Conservation (phyloP, 2,888 invertebrate genomes). For the Dicranocentrus wangi region DNA sequence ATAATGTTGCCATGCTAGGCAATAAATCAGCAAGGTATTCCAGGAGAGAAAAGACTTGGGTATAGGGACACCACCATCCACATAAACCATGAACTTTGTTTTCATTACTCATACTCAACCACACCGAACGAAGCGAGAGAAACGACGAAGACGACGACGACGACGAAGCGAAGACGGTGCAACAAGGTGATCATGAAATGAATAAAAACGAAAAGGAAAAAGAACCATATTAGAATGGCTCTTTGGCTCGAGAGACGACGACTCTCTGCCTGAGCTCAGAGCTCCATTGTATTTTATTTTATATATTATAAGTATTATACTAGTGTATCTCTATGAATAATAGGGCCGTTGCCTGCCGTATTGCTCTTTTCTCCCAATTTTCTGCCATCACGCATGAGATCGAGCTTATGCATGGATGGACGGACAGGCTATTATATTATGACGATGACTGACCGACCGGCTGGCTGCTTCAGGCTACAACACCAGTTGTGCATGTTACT, state of each 20-base stretch:
- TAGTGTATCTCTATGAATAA: slow-evolving; percentile 8
- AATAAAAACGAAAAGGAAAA: slow-evolving; percentile 20
- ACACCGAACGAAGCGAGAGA: too few relatives aligned
- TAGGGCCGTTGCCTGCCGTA: neutral
- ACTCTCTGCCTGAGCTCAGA: neutral
- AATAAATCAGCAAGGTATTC: slow-evolving; percentile 72
- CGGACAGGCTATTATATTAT: slow-evolving; percentile 32
- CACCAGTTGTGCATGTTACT: slow-evolving; percentile 31
- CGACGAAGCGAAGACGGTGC: slow-evolving; percentile 4
- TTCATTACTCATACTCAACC: slow-evolving; percentile 68
- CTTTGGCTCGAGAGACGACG: neutral
- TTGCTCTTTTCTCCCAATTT: slow-evolving; percentile 7
- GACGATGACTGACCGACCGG: slow-evolving; percentile 46
- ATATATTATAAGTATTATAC: too few relatives aligned
- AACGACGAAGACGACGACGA: slow-evolving; percentile 12
- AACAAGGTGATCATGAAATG: slow-evolving; percentile 41
- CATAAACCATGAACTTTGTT: slow-evolving; percentile 69
- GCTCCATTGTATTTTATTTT: neutral
- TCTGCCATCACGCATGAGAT: slow-evolving; percentile 43
- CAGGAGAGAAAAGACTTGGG: slow-evolving; percentile 59
- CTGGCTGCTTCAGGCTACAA: slow-evolving; percentile 45
- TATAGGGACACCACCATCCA: slow-evolving; percentile 16
- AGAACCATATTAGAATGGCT: slow-evolving; percentile 45
- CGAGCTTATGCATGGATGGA: slow-evolving; percentile 17
- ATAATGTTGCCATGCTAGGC: slow-evolving; percentile 72